Base-by-base conservation (phyloP, 2,888 invertebrate species). In the Tachina fera region DNA sequence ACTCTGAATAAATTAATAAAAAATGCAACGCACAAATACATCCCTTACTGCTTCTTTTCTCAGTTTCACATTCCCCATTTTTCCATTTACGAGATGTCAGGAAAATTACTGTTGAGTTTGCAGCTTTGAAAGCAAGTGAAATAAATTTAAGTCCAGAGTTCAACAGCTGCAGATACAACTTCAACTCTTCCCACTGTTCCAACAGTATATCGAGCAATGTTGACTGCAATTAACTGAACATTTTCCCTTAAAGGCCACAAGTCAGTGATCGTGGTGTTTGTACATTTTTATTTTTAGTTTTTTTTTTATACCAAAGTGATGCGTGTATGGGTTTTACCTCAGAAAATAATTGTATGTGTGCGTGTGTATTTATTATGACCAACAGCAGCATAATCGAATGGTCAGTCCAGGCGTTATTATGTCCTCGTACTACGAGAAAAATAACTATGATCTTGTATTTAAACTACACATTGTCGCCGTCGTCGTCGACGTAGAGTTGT, bases 211-310 rank as follows among this genome's bases (percentile, higher is more conserved):
- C 56, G 72, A 80, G 76, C 45, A 80, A 77, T 76, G 79, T 70
- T 83, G 83, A 80, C 83, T 86, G 83, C 86, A 86, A 86, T 86
- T 86, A 86, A 86, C 86, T 83, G 65, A 86, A 86, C 86, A 86
- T 86, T 86, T 86, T 86, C 79, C 83, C 83, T 86, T 83, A 86
- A 86, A 86, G 86, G 86, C 86, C 86, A 86, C 86, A 83, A 83
- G 76, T 61, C 83, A 83, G 72, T 72, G 76, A 86, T 83, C 83
- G 79, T 80, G 67, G 79, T 80, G 67, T 76, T 71, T 63, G 80
- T 68, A 76, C 56, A 67, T 72, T 71, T 78, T 60, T n/a, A n/a
- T n/a, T 65, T 47, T 2, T 31, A 31, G 22, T 22, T 22, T 31
- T 61, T 53, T 8, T 13, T 9, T 70, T 45, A 39, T 14, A 13